These are phyloP conservation scores for Centroberyx gerrardi DNA, from an alignment of 2,797 vertebrate genomes.

Conservation along the genomic window DNA sequence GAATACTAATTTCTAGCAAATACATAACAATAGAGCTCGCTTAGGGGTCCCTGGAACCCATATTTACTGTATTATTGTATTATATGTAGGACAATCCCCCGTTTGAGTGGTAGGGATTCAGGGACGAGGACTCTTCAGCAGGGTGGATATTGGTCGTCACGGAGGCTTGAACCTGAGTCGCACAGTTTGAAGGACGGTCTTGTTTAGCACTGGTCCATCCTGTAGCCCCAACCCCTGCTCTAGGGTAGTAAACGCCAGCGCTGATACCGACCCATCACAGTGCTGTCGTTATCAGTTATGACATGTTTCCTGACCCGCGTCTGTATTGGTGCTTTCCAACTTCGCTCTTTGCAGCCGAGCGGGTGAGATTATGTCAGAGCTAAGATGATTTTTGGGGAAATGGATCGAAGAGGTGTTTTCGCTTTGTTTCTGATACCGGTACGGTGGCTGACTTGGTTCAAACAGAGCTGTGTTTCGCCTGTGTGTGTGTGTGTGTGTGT, in stretches of 20 bases:
- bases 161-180: no score
- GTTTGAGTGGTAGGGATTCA: no score
- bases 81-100: no score
- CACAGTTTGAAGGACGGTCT: not conserved
- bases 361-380: not conserved
- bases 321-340: not conserved
- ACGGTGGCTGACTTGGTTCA: conserved; percentile 53
- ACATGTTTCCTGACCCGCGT: conserved; percentile 6
- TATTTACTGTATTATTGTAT: no score
- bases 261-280: not conserved
- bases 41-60: no score
- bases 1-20: no score
- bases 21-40: no score
- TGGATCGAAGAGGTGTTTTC: not conserved
- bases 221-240: not conserved
- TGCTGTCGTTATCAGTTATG: not conserved
- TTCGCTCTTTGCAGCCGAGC: not conserved
- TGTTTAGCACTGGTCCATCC: not conserved
- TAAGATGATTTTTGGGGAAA: not conserved
- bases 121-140: no score
- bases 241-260: not conserved
- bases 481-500: conserved; percentile 20
- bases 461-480: conserved; percentile 29
- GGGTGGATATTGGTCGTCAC: no score
- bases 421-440: conserved; percentile 38